Conservation (phyloP, 2,113 vertebrate species). For the Vidua macroura region DNA sequence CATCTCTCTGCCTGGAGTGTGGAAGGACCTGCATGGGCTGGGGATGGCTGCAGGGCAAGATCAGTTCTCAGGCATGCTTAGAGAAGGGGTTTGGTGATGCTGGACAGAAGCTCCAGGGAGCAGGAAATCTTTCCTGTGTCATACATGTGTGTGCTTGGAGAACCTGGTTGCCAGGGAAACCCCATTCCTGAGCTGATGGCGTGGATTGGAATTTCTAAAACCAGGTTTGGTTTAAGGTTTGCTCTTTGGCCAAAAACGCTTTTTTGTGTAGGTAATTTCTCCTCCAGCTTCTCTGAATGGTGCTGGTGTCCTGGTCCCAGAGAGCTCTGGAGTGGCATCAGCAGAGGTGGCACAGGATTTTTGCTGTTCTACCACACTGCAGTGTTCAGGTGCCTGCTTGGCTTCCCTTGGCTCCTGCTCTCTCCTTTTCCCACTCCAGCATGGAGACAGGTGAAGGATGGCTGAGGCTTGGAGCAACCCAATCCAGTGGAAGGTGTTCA, state of each 20-base stretch:
- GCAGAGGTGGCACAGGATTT: background rate
- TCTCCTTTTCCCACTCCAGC: background rate
- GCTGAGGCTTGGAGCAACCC: background rate
- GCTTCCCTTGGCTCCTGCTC: background rate
- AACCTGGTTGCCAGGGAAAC: background rate
- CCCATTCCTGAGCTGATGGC: accelerated
- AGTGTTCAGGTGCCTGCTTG: background rate
- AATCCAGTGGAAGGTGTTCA: background rate
- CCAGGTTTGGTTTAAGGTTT: background rate
- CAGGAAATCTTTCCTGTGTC: background rate
- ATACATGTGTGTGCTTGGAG: accelerated
- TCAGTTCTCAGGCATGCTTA: background rate
- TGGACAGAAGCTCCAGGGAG: background rate
- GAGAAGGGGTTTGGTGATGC: background rate
- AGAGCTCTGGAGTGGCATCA: background rate
- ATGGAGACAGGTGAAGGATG: background rate
- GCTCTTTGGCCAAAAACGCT: background rate
- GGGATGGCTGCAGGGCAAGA: background rate
- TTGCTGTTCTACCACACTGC: accelerated
- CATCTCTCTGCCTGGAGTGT: background rate
- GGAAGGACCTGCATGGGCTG: too few relatives aligned
- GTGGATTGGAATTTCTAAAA: background rate
- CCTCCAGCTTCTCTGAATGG: background rate
- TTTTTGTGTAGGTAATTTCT: background rate
- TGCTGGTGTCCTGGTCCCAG: background rate